Base-by-base conservation (phyloP, 2,113 vertebrate species). In the Trogon surrucura region DNA sequence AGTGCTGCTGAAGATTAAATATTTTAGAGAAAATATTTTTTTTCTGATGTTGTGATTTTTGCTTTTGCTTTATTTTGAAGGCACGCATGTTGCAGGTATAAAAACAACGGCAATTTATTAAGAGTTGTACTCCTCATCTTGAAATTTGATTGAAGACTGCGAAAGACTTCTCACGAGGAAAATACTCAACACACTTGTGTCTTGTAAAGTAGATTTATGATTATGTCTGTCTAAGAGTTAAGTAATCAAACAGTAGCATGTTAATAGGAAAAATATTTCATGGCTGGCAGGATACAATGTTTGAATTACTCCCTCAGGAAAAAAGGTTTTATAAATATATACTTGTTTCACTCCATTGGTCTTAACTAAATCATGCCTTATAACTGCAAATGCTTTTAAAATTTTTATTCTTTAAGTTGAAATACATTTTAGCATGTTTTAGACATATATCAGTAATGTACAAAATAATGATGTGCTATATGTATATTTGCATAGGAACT, bases 261-360 rank as follows among this genome's bases (percentile, higher is more conserved):
- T 82, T 95, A 92, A 91, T 34, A 48, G 25, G 67, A 84, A 96
- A 95, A 91, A 22, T 60, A 72, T 45, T 88, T 88, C 3, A 51
- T 62, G 80, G 22, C 72, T 95, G 56, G 44, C 80, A 53, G 64
- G 73, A 45, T 83, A n/a, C 14, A 91, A 57, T 26, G 67, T 91
- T 13, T 80, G 9, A 91, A 85, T 94, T 91, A 85, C 51, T 93
- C 67, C 47, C 36, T 51, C 22, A 44, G 53, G 36, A 54, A 81
- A n/a, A 16, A 62, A 65, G 5, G 25, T 81, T 96, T 91, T 26
- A 36, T 80, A 79, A 70, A 17, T 87, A 16, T 57, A 8, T 58
- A 36, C 11, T 41, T 86, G 13, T 93, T 88, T 92, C 72, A 47
- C 54, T 85, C 7, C 7, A 36, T 70, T 85, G 65, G 15, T 93